These are phyloP conservation scores for Pontoporia blainvillei DNA, from an alignment of 2,113 vertebrate species.

Conservation along the genomic window DNA sequence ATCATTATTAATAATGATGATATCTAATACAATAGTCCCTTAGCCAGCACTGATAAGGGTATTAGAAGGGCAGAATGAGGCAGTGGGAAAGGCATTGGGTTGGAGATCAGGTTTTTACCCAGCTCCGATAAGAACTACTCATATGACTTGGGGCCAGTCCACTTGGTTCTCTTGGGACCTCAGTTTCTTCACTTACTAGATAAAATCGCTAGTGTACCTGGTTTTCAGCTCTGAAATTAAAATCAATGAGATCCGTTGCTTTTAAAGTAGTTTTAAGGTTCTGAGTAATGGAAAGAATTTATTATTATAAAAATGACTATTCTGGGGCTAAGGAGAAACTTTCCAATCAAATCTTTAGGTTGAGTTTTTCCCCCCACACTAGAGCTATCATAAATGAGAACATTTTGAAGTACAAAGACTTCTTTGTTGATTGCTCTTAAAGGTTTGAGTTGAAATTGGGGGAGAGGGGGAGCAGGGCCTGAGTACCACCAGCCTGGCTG, in stretches of 20 bases:
- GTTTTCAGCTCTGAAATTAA: constrained; percentile 5
- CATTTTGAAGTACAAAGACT: background rate
- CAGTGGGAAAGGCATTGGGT: background rate
- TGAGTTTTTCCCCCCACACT: background rate
- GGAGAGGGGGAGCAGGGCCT: background rate
- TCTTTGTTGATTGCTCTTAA: background rate
- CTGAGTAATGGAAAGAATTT: background rate
- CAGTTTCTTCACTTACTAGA: background rate
- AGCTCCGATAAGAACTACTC: background rate
- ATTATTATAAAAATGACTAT: background rate
- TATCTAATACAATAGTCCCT: background rate
- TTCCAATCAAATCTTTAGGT: background rate
- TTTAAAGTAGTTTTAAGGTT: background rate
- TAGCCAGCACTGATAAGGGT: background rate
- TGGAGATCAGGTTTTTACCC: background rate
- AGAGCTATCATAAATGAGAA: background rate
- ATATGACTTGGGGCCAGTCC: background rate
- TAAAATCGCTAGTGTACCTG: background rate
- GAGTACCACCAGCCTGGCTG: too few relatives aligned
- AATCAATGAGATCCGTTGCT: background rate
- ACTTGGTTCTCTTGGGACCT: background rate
- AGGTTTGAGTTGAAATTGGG: background rate
- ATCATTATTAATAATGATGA: background rate
- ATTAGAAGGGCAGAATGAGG: background rate
- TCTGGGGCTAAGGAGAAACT: background rate